Base-by-base conservation (phyloP, 2,888 invertebrate genomes). In the Sisyra terminalis region DNA sequence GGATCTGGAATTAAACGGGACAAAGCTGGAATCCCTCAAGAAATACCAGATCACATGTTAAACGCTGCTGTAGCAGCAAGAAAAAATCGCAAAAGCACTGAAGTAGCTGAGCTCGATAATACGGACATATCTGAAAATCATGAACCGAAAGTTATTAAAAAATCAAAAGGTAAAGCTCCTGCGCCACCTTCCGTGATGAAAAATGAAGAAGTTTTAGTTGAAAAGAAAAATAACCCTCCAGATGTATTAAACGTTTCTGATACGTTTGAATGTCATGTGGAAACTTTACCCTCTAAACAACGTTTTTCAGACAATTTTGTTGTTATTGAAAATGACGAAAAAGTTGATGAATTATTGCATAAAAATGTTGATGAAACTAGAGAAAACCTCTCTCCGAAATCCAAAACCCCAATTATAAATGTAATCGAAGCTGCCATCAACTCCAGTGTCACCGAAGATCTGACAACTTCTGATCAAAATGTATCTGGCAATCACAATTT, bases 51-150 rank as follows among this genome's bases (percentile, higher is more conserved):
- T 45, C 78, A 78, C 48, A 79, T 82, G 64, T 63, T 78, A 45
- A 75, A 79, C 42, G 82, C 82, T 1, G 82, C 79, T 1, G 71
- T 73, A 55, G 78, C 75, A 2, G 82, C 80, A 0, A 65, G 72
- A 49, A 71, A 68, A 44, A 80, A 81, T 49, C 65, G 82, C 39
- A 78, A 73, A 55, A 73, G 72, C 50, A 51, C 62, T 4, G 55
- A 53, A n/a, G 44, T 48, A 6, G 40, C 48, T 3, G 48, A 47
- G 14, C 31, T 40, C 17, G 52, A 53, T 45, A 65, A 64, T 8
- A 62, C 57, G 50, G 61, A 64, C 4, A 61, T 17, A 55, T 49
- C 36, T n/a, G 45, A 49, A 31, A 24, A 24, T 24, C 24, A 24
- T 5, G 24, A 24, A 15, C 40, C 48, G 2, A 45, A 41, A 16